Base-by-base conservation (phyloP, 2,888 invertebrate species). In the Drosophila macrospina region DNA sequence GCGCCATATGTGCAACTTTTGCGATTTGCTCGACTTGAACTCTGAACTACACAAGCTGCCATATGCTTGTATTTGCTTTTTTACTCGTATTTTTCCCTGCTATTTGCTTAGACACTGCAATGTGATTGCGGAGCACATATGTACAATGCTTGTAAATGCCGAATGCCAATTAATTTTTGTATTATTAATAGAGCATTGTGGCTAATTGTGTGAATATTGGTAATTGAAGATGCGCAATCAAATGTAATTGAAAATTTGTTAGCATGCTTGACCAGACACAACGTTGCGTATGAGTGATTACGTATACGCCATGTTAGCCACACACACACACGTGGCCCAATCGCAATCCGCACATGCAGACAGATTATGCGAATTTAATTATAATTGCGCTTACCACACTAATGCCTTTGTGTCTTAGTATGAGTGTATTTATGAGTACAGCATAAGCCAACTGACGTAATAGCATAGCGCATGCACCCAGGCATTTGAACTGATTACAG, bases 361-460 rank as follows among this genome's bases (percentile, higher is more conserved):
- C 45, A 20, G 52, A 65, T 81, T 75, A 81, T 81, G 66, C 52
- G 72, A 69, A 76, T 76, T 76, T 85, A 76, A 88, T 83, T 86
- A 88, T 82, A 88, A 86, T 79, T 74, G 52, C 66, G 54, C 71
- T 72, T 62, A 76, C 47, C 47, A 26, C 37, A 47, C 71, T 66
- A 82, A 87, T 76, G 69, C 70, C 45, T 48, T 45, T 64, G 13
- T 34, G 32, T 28, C 15, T 37, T 11, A 15, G n/a, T 10, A n/a
- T 54, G 10, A 26, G 16, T 57, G 50, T 26, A 16, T 16, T 30
- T 30, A 34, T 26, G 16, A 15, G 20, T 39, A 30, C 5, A 54
- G 45, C 68, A 80, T 80, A 80, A 82, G 52, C 59, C 63, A 67
- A 47, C 69, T 66, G 54, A 57, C 36, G 61, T 64, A 62, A 78